Percentiles rank a stretch among this genome's conserved stretches.
Evolutionary conservation across 2,888 invertebrate species (phyloP).

Genomic region (Drosophila phalerata): DNA sequence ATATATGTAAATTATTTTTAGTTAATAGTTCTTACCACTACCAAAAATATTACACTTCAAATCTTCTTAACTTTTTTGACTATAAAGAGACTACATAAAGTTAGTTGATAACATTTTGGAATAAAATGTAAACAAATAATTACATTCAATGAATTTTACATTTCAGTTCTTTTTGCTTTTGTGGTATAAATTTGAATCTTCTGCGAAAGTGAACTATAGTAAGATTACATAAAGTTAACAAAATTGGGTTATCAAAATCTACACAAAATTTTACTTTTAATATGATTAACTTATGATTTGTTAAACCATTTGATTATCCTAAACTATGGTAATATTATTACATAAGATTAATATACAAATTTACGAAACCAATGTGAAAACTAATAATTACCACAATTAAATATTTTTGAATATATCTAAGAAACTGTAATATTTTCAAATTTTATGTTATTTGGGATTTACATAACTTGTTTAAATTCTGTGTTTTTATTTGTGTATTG

Average conservation of each 20-base stretch:
- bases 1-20: slow-evolving; percentile 25
- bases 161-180: too few species aligned
- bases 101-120: background rate
- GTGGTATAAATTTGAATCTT: too few species aligned
- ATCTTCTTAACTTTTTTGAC: background rate
- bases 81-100: background rate
- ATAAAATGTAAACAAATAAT: slow-evolving; percentile 1
- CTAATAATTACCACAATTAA: background rate
- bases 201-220: too few species aligned
- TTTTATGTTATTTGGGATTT: background rate
- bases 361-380: background rate
- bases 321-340: too few species aligned
- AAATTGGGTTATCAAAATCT: too few species aligned
- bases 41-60: slow-evolving; percentile 25
- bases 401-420: background rate
- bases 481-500: background rate
- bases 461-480: background rate
- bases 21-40: slow-evolving; percentile 24
- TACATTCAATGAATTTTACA: too few species aligned
- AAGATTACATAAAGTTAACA: too few species aligned
- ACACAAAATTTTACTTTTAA: too few species aligned
- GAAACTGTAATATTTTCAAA: background rate
- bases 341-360: background rate
- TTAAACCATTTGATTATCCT: too few species aligned
- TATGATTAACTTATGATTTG: too few species aligned